Base-by-base conservation (phyloP, 2,797 vertebrate species). In the Argentina silus region DNA sequence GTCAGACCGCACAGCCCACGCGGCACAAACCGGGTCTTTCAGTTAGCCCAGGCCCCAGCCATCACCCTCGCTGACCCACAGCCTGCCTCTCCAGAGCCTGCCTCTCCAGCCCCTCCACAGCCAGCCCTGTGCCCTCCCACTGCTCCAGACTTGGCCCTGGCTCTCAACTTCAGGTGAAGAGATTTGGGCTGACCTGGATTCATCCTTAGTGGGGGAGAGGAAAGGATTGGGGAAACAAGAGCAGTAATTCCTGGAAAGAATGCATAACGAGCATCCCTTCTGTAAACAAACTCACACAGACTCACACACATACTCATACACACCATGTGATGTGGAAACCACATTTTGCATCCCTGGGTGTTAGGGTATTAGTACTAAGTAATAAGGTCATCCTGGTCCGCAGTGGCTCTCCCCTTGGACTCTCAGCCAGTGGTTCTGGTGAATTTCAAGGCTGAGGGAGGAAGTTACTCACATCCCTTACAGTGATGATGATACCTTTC, bases 101-200 rank as follows among this genome's bases (percentile, higher is more conserved):
- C 44, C 21, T 65, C 61, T 69, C 70, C 78, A 63, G 15, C 66
- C 63, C 73, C 53, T 53, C 57, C 75, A 72, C 57, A 15, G 61
- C 53, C 19, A 67, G 53, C 23, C 53, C 60, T 55, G 50, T 48
- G 51, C 62, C 62, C 17, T 56, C 67, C 63, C n/a, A 4, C 15
- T 57, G 51, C 59, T 55, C 47, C 21, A 67, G 64, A 23, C 59
- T 6, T 42, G 67, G 77, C 67, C 53, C n/a, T 77, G 21, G 27
- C 12, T 23, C 64, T 66, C 56, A 57, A 64, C 63, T 74, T 73
- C 42, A 64, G 45, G 55, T 86, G 69, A 81, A 59, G 61, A 59
- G 45, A 67, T 77, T 72, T 78, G 19, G 27, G 23, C 75, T 76
- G 73, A 87, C 43, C 70, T 70, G 55, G 48, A 74, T 76, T 82